Evolutionary conservation across 2,888 invertebrate species (phyloP).

Genomic region (Chrysina gloriosa): DNA sequence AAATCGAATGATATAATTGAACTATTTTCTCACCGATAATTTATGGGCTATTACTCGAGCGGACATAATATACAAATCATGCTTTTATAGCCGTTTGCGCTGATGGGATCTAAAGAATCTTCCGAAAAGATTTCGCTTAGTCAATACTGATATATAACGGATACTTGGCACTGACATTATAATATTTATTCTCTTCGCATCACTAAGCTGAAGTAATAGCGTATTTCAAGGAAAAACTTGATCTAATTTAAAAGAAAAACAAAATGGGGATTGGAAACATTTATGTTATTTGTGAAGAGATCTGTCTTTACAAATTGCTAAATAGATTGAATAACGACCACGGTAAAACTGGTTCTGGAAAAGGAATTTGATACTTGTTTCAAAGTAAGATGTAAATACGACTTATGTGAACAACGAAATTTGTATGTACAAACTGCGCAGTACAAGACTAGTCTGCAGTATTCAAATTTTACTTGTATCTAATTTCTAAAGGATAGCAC

Average conservation of each 20-base stretch:
- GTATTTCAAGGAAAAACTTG: not conserved
- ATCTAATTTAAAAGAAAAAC: not conserved
- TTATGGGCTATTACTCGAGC: constrained; percentile 29
- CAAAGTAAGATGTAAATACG: no score
- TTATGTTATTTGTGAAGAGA: not conserved
- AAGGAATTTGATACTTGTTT: no score
- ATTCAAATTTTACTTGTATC: no score
- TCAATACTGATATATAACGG: constrained; percentile 21
- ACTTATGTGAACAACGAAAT: no score
- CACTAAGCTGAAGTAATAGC: not conserved
- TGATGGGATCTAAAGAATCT: constrained; percentile 13
- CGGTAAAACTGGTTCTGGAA: no score
- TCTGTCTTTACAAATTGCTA: no score
- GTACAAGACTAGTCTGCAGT: no score
- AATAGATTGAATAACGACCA: no score
- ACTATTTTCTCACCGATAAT: constrained; percentile 1
- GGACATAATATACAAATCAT: constrained; percentile 24
- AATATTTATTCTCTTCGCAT: not conserved
- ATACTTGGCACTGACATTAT: not conserved
- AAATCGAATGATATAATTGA: constrained; percentile 36
- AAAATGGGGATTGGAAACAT: not conserved
- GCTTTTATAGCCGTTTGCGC: constrained; percentile 7
- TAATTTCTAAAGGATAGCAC: no score
- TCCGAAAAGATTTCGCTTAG: not conserved
- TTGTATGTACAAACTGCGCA: no score